A percentile compares a stretch with the other conserved stretches of the same genome.
These are phyloP conservation scores for Falco concolor DNA, from an alignment of 2,797 vertebrate genomes.

Conservation along the genomic window DNA sequence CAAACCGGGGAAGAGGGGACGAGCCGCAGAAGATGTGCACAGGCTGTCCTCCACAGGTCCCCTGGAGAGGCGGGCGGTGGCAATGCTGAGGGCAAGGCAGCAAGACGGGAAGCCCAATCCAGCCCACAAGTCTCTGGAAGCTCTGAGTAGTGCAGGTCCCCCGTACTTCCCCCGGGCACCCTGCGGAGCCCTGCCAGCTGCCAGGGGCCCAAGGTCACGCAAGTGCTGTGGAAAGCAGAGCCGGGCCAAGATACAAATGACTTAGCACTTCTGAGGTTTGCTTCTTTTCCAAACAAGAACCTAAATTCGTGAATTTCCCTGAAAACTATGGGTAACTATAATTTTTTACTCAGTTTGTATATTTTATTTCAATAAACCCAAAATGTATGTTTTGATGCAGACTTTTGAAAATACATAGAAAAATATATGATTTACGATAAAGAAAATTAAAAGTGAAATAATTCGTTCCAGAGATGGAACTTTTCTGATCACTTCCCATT, in stretches of 20 bases:
- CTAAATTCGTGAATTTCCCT: neutral
- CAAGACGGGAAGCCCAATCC: neutral
- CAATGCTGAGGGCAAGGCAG: neutral
- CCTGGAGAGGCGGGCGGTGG: neutral
- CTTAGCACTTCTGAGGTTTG: neutral
- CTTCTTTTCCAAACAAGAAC: neutral
- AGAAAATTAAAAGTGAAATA: neutral
- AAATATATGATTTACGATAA: neutral
- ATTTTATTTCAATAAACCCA: neutral
- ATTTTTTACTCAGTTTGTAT: neutral
- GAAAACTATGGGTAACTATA: neutral
- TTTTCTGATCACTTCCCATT: neutral
- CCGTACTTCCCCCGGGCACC: neutral
- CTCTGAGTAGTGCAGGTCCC: neutral
- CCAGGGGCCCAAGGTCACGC: conserved; percentile 30
- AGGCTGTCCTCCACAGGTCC: neutral
- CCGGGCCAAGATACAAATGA: neutral
- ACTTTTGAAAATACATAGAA: neutral
- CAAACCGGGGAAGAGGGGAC: neutral
- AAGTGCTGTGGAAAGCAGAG: neutral
- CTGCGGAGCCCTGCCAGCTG: neutral
- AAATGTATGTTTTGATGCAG: neutral
- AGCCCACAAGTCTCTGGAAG: neutral
- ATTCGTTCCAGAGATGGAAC: neutral
- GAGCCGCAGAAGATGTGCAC: neutral